These are phyloP conservation scores for Malthinus seriepunctatus DNA, from an alignment of 2,888 invertebrate genomes.

Conservation along the genomic window DNA sequence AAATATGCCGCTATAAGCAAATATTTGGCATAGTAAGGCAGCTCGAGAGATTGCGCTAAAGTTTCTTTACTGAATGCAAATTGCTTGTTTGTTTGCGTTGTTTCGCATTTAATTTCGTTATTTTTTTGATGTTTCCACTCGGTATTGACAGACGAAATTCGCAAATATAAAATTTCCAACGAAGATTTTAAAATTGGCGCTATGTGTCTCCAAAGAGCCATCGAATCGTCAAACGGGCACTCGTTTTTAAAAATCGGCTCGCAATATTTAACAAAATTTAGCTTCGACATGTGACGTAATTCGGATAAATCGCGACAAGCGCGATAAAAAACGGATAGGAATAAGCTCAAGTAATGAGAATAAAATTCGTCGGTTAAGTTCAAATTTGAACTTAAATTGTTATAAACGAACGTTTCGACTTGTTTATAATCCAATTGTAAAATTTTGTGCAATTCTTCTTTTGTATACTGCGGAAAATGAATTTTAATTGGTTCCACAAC, in stretches of 20 bases:
- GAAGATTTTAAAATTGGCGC: constrained; percentile 74
- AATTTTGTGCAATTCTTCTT: constrained; percentile 65
- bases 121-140: constrained; percentile 15
- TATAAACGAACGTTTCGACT: constrained; percentile 35
- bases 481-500: constrained; percentile 72
- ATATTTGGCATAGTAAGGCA: constrained; percentile 90
- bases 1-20: constrained; percentile 88
- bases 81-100: constrained; percentile 23
- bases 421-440: constrained; percentile 53
- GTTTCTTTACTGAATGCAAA: constrained; percentile 40
- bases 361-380: constrained; percentile 62
- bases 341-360: constrained; percentile 77
- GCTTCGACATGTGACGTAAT: constrained; percentile 76
- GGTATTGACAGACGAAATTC: constrained; percentile 55
- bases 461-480: constrained; percentile 80
- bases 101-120: constrained; percentile 19
- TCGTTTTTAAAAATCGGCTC: constrained; percentile 74
- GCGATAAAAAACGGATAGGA: constrained; percentile 82
- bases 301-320: constrained; percentile 86
- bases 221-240: constrained; percentile 65
- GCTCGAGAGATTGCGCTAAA: constrained; percentile 70
- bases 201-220: constrained; percentile 79
- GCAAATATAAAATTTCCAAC: constrained; percentile 76
- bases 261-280: constrained; percentile 76
- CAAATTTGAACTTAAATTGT: constrained; percentile 36